phyloP scores from a whole-genome alignment of 2,113 vertebrate genomes.

The Psilopsiagon aurifrons region DNA sequence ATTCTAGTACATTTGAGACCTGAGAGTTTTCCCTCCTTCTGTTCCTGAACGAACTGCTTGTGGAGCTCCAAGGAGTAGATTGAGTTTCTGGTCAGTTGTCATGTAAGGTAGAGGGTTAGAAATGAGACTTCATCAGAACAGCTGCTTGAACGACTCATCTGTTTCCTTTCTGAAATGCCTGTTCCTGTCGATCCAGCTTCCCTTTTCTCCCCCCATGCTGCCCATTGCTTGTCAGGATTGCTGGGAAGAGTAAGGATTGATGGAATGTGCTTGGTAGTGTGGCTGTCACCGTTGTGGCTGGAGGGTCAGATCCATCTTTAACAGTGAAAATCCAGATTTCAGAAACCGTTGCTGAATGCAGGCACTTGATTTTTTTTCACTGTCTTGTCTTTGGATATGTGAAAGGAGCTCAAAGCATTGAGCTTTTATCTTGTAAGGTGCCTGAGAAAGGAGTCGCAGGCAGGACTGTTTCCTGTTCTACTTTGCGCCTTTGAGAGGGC shows the following conservation, averaged over 20 bases:
- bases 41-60: background rate
- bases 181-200: background rate
- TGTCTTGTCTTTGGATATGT: background rate
- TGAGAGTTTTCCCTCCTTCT: background rate
- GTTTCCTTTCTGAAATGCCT: background rate
- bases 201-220: background rate
- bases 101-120: background rate
- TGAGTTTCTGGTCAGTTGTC: background rate
- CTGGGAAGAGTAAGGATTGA: background rate
- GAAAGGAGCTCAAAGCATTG: background rate
- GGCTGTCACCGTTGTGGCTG: background rate
- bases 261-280: background rate
- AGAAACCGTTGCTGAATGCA: background rate
- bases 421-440: background rate
- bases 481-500: constrained; percentile 8
- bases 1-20: background rate
- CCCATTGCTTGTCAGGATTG: background rate
- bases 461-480: constrained; percentile 21
- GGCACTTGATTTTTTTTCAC: background rate
- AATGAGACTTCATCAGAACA: background rate
- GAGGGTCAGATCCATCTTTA: background rate
- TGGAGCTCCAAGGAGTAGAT: background rate
- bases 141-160: background rate
- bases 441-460: background rate
- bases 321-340: background rate